Base-by-base conservation (phyloP, 1,140 invertebrate species). In the Drosophila sulfurigaster region DNA sequence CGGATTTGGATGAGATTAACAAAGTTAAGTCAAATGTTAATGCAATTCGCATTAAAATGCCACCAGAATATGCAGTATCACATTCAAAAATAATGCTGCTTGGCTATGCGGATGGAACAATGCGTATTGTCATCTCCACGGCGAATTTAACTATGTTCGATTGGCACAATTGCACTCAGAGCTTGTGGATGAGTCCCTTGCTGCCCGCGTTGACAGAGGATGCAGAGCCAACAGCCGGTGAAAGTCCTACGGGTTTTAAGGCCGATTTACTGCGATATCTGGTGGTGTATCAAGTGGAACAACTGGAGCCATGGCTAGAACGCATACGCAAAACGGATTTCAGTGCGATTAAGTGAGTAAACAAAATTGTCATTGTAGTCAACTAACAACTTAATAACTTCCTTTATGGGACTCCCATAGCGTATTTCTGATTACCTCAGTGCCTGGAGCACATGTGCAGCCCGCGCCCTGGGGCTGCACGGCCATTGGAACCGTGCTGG, bases 1-100 rank as follows among this genome's bases (percentile, higher is more conserved):
- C 13, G 1, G 56, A 58, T 28, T 13, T 58, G 1, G 11, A 5
- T 0, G 13, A 20, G 8, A 28, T 41, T 25, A 8, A 20, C 0
- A 3, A 54, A 5, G 0, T 45, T 2, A 41, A 43, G 20, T 20
- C 49, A 0, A 8, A 65, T 6, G 6, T 65, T 1, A 52, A n/a
- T 1, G 49, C 20, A 16, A 65, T 65, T 3, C 16, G 28, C 15
- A 41, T 62, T 78, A 7, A 95, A 86, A 96, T 97, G 94, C 94
- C 94, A 10, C 95, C 95, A 73, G 94, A 95, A 1, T 98, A 96
- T 93, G 97, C 97, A 11, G 96, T 95, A 78, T 98, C 98, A 94
- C 98, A 99, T 91, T 97, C 97, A 95, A 99, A 99, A 94, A 96
- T 99, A 94, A 97, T 97, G 93, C 94, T 99, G 35, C 93, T 99